phyloP scores from a whole-genome alignment of 2,888 invertebrate genomes.

The Melikaiella ostensackeni region DNA sequence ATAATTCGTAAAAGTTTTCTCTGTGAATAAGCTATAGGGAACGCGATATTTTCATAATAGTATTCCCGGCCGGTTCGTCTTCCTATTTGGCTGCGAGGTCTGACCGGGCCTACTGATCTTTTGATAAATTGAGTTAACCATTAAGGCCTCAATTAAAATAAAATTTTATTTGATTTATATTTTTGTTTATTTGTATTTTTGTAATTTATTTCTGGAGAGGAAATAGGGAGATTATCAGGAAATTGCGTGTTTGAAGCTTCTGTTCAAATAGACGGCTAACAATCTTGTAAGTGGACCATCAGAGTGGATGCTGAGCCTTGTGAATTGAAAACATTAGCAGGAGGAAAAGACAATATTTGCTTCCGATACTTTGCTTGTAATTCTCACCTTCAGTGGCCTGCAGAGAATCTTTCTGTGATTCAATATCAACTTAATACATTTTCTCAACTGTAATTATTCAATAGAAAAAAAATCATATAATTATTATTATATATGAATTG shows the following conservation, averaged over 20 bases:
- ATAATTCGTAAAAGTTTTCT: too few species aligned
- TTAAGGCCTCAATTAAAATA: too few species aligned
- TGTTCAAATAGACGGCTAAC: background rate
- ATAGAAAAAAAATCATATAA: background rate
- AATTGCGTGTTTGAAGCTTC: background rate
- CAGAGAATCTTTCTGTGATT: background rate
- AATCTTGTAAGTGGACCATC: conserved; percentile 1
- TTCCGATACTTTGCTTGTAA: background rate
- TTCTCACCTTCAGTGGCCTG: background rate
- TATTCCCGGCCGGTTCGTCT: too few species aligned
- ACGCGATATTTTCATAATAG: too few species aligned
- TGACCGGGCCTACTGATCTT: too few species aligned
- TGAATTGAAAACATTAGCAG: background rate
- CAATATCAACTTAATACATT: background rate
- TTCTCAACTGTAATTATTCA: background rate
- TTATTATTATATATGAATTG: background rate
- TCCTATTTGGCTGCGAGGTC: too few species aligned
- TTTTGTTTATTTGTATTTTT: background rate
- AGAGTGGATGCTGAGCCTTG: background rate
- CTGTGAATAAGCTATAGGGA: too few species aligned
- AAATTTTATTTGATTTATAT: too few species aligned
- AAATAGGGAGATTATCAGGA: background rate
- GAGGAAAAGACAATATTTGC: conserved; percentile 2
- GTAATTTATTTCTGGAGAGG: background rate
- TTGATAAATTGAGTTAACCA: too few species aligned